A percentile compares a stretch with the other conserved stretches of the same genome.
phyloP scores from a whole-genome alignment of 2,797 vertebrate species.

The Enteromius thamalakanensis region DNA sequence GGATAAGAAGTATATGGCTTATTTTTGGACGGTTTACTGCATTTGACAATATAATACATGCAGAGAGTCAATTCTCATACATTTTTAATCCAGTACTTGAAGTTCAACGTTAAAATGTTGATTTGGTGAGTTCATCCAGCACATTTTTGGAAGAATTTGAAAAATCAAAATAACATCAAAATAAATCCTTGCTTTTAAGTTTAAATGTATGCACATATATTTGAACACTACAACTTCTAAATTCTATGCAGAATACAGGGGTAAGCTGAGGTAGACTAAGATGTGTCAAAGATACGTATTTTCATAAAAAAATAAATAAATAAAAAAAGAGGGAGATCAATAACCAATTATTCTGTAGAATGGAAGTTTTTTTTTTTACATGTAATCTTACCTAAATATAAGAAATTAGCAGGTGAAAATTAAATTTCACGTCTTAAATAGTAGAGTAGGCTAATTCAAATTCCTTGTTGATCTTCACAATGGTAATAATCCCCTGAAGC shows the following conservation, averaged over 20 bases:
- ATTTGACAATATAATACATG: neutral
- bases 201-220: neutral
- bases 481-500: conserved; percentile 11
- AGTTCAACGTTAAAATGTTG: conserved; percentile 1
- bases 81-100: conserved; percentile 1
- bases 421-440: conserved; percentile 1
- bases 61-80: neutral
- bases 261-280: neutral
- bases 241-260: neutral
- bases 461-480: neutral
- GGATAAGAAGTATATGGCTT: neutral
- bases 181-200: neutral
- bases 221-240: neutral
- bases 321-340: neutral
- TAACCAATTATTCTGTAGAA: neutral
- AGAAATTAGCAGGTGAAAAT: neutral
- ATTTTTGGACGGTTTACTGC: neutral
- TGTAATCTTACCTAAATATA: neutral
- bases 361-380: neutral
- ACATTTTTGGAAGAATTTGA: neutral
- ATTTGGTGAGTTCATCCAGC: neutral
- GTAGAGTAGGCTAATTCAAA: neutral
- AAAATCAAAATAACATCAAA: neutral
- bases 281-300: neutral
- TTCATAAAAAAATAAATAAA: no score